Evolutionary conservation across 2,113 vertebrate genomes (phyloP).

Genomic region (Neotragus moschatus): DNA sequence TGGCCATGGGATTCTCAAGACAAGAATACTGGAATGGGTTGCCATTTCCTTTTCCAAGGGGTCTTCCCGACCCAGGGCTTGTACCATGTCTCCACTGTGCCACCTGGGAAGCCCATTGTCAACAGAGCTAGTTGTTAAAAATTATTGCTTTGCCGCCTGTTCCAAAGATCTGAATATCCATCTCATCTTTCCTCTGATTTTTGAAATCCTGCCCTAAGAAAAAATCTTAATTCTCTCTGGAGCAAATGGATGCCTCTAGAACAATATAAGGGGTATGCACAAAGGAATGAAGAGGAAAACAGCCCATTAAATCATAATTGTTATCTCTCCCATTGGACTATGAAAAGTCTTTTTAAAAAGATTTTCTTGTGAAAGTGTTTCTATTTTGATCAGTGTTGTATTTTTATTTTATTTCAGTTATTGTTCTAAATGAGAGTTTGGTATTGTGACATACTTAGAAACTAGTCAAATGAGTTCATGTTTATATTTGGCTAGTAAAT

Average conservation of each 20-base stretch:
- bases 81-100: background rate
- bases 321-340: background rate
- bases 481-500: background rate
- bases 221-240: background rate
- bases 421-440: background rate
- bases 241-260: background rate
- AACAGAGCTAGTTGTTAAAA: background rate
- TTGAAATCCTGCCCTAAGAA: background rate
- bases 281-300: background rate
- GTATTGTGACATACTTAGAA: background rate
- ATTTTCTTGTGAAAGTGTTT: background rate
- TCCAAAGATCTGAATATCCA: background rate
- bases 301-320: background rate
- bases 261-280: background rate
- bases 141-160: background rate
- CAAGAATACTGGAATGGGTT: background rate
- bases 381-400: background rate
- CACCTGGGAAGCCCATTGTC: background rate
- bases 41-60: background rate
- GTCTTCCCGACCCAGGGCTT: background rate
- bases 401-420: conserved; percentile 7
- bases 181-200: background rate
- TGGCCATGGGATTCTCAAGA: background rate
- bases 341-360: background rate
- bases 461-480: background rate